phyloP scores from a whole-genome alignment of 1,140 invertebrate species.

The Coenobita brevimanus region DNA sequence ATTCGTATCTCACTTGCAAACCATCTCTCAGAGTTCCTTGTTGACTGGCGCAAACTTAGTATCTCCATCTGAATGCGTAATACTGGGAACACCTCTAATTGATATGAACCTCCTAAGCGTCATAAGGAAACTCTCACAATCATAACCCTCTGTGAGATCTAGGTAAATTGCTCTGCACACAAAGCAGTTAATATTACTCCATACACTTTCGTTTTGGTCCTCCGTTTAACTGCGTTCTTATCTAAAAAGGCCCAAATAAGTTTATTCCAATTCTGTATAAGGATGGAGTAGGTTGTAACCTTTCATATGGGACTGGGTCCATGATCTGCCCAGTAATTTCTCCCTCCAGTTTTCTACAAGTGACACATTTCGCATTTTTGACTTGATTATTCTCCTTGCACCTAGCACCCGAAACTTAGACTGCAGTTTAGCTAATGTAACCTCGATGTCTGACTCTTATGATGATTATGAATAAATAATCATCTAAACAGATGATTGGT shows the following conservation, averaged over 20 bases:
- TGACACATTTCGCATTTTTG: slow-evolving; percentile 28
- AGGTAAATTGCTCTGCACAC: not conserved
- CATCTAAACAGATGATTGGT: not conserved
- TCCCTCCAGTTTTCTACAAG: not conserved
- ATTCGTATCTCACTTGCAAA: not conserved
- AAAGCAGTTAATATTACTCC: slow-evolving; percentile 31
- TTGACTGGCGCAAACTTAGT: not conserved
- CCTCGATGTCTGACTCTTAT: slow-evolving; percentile 2
- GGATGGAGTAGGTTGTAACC: slow-evolving; percentile 27
- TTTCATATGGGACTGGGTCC: slow-evolving; percentile 4
- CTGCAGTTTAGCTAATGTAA: slow-evolving; percentile 28
- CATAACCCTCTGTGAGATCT: slow-evolving; percentile 16
- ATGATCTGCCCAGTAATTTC: not conserved
- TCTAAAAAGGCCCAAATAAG: slow-evolving; percentile 7
- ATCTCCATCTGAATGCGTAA: not conserved
- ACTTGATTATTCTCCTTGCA: slow-evolving; percentile 11
- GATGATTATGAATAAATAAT: not conserved
- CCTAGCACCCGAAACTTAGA: slow-evolving; percentile 12
- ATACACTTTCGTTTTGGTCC: not conserved
- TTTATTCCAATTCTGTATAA: slow-evolving; percentile 4
- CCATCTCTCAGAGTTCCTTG: not conserved
- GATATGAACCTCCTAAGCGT: slow-evolving; percentile 5
- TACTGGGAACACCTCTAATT: not conserved
- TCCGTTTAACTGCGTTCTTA: slow-evolving; percentile 30
- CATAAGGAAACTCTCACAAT: not conserved